These are phyloP conservation scores for Centrocercus urophasianus DNA, from an alignment of 2,113 vertebrate species.

Conservation along the genomic window DNA sequence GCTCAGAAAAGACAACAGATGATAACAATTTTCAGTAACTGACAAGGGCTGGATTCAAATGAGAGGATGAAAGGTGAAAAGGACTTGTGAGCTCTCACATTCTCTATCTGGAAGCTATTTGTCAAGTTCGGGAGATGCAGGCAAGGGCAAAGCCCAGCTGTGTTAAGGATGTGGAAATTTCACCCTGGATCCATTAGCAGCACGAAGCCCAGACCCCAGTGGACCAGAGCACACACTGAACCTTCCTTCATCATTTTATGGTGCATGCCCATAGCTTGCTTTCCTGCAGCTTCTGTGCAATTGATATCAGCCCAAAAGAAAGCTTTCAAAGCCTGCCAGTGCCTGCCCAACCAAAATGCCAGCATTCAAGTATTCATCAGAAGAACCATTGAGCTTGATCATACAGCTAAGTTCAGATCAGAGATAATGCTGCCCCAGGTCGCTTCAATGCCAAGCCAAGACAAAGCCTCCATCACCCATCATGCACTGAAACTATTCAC, in stretches of 20 bases:
- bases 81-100: background rate
- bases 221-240: background rate
- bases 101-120: slow-evolving; percentile 46
- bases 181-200: background rate
- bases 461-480: background rate
- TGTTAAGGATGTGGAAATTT: background rate
- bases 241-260: background rate
- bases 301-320: background rate
- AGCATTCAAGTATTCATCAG: background rate
- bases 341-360: background rate
- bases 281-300: background rate
- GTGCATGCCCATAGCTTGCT: rapidly evolving
- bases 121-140: background rate
- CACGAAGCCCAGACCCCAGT: background rate
- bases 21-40: slow-evolving; percentile 24
- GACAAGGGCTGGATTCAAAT: background rate
- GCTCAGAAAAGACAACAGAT: slow-evolving; percentile 2
- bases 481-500: background rate
- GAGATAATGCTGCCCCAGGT: background rate
- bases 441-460: background rate
- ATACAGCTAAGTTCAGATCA: background rate
- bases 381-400: background rate
- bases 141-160: slow-evolving; percentile 43
- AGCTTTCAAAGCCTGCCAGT: background rate
- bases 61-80: slow-evolving; percentile 34